Percentiles rank a stretch among this genome's conserved stretches.
Conservation (phyloP, 2,797 vertebrate genomes). For the Pristis pectinata region DNA sequence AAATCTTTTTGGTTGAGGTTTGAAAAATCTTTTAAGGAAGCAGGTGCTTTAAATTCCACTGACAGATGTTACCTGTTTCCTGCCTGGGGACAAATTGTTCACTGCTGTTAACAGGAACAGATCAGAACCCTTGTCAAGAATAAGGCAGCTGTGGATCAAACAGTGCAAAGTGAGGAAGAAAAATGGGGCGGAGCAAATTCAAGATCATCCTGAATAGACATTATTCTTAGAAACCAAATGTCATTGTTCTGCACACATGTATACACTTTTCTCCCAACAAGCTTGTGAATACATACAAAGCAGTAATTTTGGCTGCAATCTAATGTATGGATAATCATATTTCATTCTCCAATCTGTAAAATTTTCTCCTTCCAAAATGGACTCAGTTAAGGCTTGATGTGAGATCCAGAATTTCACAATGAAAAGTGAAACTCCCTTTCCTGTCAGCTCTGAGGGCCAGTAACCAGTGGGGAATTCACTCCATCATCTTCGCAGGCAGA, state of each 20-base stretch:
- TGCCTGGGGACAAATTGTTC: slow-evolving; percentile 39
- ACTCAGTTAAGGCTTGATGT: too few relatives aligned
- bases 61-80: slow-evolving; percentile 47
- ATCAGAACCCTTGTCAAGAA: slow-evolving; percentile 41
- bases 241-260: too few relatives aligned
- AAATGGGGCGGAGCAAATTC: background rate
- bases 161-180: slow-evolving; percentile 38
- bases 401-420: background rate
- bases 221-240: background rate
- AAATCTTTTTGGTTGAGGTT: slow-evolving; percentile 2
- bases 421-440: slow-evolving; percentile 19
- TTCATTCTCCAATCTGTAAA: background rate
- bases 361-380: background rate
- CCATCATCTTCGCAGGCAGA: background rate
- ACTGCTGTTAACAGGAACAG: slow-evolving; percentile 42
- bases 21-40: slow-evolving; percentile 44
- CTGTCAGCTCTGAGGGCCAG: background rate
- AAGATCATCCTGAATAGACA: background rate
- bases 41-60: slow-evolving; percentile 45
- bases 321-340: background rate
- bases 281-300: background rate
- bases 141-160: slow-evolving; percentile 42
- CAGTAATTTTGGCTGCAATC: background rate
- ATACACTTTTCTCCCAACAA: background rate
- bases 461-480: background rate